A percentile compares a stretch with the other conserved stretches of the same genome.
phyloP scores from a whole-genome alignment of 2,113 vertebrate species.

The Esox niger region DNA sequence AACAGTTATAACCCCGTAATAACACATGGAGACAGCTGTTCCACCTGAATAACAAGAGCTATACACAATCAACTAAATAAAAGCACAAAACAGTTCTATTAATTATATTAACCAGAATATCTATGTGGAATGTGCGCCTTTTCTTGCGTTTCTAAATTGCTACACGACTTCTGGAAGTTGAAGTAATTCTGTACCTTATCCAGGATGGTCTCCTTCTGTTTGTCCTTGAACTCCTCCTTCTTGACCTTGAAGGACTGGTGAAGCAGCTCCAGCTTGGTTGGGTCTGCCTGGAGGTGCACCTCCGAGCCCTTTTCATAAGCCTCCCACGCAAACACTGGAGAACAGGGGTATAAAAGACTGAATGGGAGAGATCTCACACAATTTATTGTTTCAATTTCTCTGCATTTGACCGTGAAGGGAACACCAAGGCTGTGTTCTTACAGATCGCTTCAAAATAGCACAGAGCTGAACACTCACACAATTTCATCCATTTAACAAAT shows the following conservation, averaged over 20 bases:
- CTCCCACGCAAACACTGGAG: constrained; percentile 96
- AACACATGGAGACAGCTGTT: too few species aligned
- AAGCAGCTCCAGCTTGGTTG: constrained; percentile 92
- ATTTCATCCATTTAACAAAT: too few species aligned
- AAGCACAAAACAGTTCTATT: background rate
- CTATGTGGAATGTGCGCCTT: too few species aligned
- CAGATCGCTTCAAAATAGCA: too few species aligned
- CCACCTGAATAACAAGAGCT: background rate
- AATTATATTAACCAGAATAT: too few species aligned
- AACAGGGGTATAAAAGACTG: background rate
- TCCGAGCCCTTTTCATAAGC: constrained; percentile 97
- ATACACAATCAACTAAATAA: background rate
- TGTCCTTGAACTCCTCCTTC: constrained; percentile 95
- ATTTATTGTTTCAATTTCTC: too few species aligned
- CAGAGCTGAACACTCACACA: too few species aligned
- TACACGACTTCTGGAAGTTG: too few species aligned
- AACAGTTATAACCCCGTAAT: background rate
- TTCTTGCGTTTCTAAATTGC: too few species aligned
- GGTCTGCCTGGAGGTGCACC: constrained; percentile 96
- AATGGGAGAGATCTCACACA: too few species aligned
- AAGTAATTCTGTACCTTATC: constrained; percentile 77
- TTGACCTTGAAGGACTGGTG: constrained; percentile 97
- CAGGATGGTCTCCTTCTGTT: constrained; percentile 91
- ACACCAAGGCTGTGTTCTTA: too few species aligned
- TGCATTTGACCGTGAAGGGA: too few species aligned